Evolutionary conservation across 53 echinoderm and acorn worm genomes (phyloP), one percentile per base, ranked within the genome.

Genomic region (Holothuria leucospilota): DNA sequence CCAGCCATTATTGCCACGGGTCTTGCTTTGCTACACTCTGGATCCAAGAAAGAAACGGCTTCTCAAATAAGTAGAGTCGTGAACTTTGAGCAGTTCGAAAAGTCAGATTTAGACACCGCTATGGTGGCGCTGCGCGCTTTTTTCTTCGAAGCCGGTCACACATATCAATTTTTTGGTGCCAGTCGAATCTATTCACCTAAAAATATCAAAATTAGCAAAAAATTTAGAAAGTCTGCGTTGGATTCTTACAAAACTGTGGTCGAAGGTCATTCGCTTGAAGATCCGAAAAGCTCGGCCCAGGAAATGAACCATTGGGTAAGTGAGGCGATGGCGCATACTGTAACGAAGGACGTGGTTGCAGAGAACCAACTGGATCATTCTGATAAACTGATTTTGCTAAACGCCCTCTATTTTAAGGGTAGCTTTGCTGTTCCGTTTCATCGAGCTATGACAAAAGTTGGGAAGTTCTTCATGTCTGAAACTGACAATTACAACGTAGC

Each of bases 361-460:
- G 71, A 63, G 26, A 90, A 88, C 25, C 63, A 75, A 8, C n/a
- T 96, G 12, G 84, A 88, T 73, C 26, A 87, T 18, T 26, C 85
- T 20, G 93, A 93, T 46, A 81, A 75, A 42, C 75, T 96, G 18
- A 86, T 96, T 30, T 78, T 96, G 34, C 87, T 96, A 39, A 96
- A 93, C 89, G 93, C 94, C 38, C 89, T 96, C 78, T 96, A 96
- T 59, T 96, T 96, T 78, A 92, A 89, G 69, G 91, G 92, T 11
- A 89, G 89, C 34, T 93, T 94, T 92, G 82, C 58, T 20, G 59
- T 62, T 15, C 81, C 88, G 20, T 96, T 96, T 52, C 29, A 73
- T 21, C 21, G 29, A 28, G 53, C 82, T 6, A 26, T 51, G 39
- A 96, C 94, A 20, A 16, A 64, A 20, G 60, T 74, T 14, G 90